Conservation (phyloP, 2,888 invertebrate species). For the Cantharis flavilabris region DNA sequence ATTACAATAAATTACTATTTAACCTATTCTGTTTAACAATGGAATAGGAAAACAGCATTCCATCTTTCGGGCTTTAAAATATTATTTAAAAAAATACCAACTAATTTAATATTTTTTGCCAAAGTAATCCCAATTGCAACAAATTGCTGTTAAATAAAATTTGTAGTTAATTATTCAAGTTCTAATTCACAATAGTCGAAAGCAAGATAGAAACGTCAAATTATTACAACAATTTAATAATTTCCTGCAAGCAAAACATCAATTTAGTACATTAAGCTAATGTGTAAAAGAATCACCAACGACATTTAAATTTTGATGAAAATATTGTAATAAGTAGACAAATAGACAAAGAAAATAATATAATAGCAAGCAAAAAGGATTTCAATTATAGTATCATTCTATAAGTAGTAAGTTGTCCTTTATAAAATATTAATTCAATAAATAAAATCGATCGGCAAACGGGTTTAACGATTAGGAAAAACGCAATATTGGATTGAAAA, state of each 20-base stretch:
- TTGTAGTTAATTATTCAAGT: not conserved
- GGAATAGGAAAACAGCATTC: slow-evolving; percentile 11
- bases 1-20: slow-evolving; percentile 9
- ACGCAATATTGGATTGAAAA: not conserved
- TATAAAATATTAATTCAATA: not conserved
- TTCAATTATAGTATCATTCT: too few species aligned
- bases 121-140: too few species aligned
- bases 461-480: not conserved
- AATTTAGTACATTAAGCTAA: not conserved
- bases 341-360: not conserved
- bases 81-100: not conserved
- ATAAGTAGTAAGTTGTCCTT: not conserved
- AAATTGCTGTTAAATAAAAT: too few species aligned
- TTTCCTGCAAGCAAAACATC: not conserved
- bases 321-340: not conserved
- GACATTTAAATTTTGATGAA: not conserved
- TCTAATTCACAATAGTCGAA: not conserved
- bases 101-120: too few species aligned
- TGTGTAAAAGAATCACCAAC: not conserved
- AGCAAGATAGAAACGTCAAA: not conserved
- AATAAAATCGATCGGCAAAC: not conserved
- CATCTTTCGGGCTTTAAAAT: not conserved
- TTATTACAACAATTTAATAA: not conserved
- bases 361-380: not conserved
- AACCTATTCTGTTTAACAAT: not conserved